Evolutionary conservation across 2,113 vertebrate genomes (phyloP).

Genomic region (Salvelinus fontinalis): DNA sequence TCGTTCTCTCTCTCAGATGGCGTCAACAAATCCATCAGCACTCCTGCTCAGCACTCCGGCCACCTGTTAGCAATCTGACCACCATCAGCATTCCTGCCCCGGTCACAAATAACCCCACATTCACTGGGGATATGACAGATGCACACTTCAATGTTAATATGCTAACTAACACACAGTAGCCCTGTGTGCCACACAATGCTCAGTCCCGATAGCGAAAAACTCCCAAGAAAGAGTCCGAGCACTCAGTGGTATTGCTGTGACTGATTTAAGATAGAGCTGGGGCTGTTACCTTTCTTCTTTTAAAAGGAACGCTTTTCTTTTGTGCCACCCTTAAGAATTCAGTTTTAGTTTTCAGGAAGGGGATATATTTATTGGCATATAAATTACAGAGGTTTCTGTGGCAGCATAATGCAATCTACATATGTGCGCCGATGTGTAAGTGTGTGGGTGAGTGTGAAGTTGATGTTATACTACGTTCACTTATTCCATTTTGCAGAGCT

Average conservation of each 20-base stretch:
- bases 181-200: conserved; percentile 35
- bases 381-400: conserved; percentile 67
- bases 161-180: conserved; percentile 38
- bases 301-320: conserved; percentile 62
- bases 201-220: conserved; percentile 28
- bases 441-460: conserved; percentile 45
- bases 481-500: conserved; percentile 19
- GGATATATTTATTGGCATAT: conserved; percentile 71
- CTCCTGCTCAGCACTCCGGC: conserved; percentile 44
- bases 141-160: conserved; percentile 60
- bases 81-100: conserved; percentile 55
- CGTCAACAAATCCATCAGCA: conserved; percentile 60
- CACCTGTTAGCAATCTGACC: conserved; percentile 66
- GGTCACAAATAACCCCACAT: conserved; percentile 54
- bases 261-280: conserved; percentile 54
- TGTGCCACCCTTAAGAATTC: conserved; percentile 69
- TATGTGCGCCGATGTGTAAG: conserved; percentile 56
- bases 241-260: conserved; percentile 26
- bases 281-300: conserved; percentile 38
- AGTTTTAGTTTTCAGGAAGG: conserved; percentile 70
- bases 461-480: conserved; percentile 29
- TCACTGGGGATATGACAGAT: conserved; percentile 66
- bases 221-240: conserved; percentile 21
- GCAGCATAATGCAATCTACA: conserved; percentile 68
- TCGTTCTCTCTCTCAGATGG: conserved; percentile 53